phyloP scores from a whole-genome alignment of 2,797 vertebrate genomes.

The Sparidentex hasta region DNA sequence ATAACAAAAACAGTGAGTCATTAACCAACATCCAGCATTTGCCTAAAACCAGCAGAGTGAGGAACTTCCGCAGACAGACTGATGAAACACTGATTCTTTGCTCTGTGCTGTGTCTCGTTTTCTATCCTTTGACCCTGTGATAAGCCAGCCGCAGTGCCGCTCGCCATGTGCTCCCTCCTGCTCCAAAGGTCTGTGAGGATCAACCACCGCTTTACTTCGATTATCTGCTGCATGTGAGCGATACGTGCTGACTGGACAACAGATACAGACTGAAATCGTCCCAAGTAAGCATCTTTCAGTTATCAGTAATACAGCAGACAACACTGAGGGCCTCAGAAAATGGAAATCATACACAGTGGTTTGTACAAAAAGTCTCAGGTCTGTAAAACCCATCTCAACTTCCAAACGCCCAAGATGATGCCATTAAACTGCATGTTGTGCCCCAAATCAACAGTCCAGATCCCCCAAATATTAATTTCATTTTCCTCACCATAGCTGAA shows the following conservation, averaged over 20 bases:
- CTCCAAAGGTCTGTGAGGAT: conserved; percentile 77
- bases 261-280: conserved; percentile 31
- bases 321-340: background rate
- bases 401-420: background rate
- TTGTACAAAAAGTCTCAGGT: background rate
- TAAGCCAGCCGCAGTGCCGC: conserved; percentile 54
- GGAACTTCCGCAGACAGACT: conserved; percentile 24
- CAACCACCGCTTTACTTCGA: conserved; percentile 21
- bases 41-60: conserved; percentile 1
- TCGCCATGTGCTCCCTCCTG: background rate
- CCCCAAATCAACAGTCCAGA: background rate
- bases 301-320: conserved; percentile 1
- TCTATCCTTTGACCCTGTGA: conserved; percentile 72
- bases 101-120: conserved; percentile 13
- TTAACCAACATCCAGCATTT: conserved; percentile 18
- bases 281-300: conserved; percentile 18
- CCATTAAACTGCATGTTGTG: background rate
- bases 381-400: background rate
- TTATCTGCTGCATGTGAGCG: conserved; percentile 17
- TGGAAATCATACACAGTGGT: background rate
- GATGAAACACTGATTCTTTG: conserved; percentile 29
- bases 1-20: conserved; percentile 5
- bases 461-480: too few species aligned
- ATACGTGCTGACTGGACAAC: conserved; percentile 23
- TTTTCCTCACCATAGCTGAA: too few species aligned